Evolutionary conservation across 1,140 invertebrate species (phyloP).

Genomic region (Zophobas atratus): DNA sequence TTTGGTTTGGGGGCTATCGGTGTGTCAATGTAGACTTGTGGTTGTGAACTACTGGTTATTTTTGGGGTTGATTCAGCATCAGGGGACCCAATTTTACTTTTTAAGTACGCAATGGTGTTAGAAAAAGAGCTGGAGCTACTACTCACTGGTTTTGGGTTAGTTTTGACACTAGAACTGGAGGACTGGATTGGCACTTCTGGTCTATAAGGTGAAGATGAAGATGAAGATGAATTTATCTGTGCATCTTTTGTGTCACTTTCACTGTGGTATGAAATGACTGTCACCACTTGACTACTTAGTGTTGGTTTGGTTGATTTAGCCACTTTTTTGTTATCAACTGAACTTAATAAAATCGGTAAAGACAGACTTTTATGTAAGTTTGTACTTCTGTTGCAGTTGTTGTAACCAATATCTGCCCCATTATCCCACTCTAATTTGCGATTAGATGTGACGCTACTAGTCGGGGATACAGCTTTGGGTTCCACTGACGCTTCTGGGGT

Average conservation of each 20-base stretch:
- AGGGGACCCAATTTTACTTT: slow-evolving; percentile 62
- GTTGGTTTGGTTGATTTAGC: slow-evolving; percentile 5
- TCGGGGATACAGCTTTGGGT: slow-evolving; percentile 68
- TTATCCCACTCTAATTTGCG: slow-evolving; percentile 83
- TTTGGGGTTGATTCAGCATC: slow-evolving; percentile 63
- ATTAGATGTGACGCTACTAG: slow-evolving; percentile 77
- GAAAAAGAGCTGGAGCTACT: slow-evolving; percentile 31
- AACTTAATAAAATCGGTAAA: slow-evolving; percentile 58
- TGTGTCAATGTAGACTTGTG: background rate
- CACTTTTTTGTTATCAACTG: slow-evolving; percentile 2
- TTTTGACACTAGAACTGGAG: slow-evolving; percentile 33
- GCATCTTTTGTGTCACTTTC: background rate
- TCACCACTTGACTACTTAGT: slow-evolving; percentile 2
- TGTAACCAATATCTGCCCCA: slow-evolving; percentile 83
- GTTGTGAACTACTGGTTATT: background rate
- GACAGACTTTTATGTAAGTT: slow-evolving; percentile 61
- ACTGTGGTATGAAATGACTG: slow-evolving; percentile 16
- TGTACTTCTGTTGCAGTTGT: slow-evolving; percentile 64
- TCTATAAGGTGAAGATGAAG: background rate
- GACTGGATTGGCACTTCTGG: background rate
- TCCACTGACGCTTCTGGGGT: slow-evolving; percentile 13
- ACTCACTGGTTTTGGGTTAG: slow-evolving; percentile 11
- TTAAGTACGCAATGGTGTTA: slow-evolving; percentile 51
- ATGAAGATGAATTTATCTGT: slow-evolving; percentile 7
- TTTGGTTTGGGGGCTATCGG: background rate